Base-by-base conservation (phyloP, 1,140 invertebrate species). In the Philotrypesis tridentata region DNA sequence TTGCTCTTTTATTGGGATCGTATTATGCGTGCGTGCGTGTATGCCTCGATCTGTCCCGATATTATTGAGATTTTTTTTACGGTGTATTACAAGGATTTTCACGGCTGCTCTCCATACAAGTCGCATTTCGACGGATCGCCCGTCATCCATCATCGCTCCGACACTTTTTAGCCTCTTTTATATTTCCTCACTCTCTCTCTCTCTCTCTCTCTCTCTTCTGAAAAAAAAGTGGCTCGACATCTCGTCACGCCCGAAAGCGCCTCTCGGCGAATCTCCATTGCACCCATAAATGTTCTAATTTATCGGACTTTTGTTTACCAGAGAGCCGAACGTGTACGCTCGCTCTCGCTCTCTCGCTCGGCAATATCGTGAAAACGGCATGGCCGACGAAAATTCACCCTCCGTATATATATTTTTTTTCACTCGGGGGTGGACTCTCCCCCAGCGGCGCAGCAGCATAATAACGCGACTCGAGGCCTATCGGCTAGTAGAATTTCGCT, bases 251-350 rank as follows among this genome's bases (percentile, higher is more conserved):
- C 33, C 33, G n/a, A 6, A 65, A 65, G 11, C 23, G 7, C 8
- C 37, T 23, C 7, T 4, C 37, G 67, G n/a, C 27, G 43, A 70
- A 33, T 78, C 31, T 55, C 0, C 17, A 55, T 55, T 43, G 40
- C 37, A 40, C 12, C 9, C 9, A 5, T 55, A n/a, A 6, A 55
- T 65, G 70, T 70, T 60, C 43, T 33, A 55, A 31, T 70, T 70
- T 79, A 68, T 79, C 65, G 40, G 21, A 8, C 14, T 63, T 73
- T 61, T 79, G 77, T 71, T 79, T 79, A 79, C 77, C 61, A 12
- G 0, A 8, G 8, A 5, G 23, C 61, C 11, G 17, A 29, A 65
- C 60, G 23, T 9, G n/a, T n/a, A n/a, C n/a, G n/a, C n/a, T n/a
- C n/a, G n/a, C n/a, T n/a, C n/a, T n/a, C n/a, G n/a, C n/a, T n/a